phyloP scores from a whole-genome alignment of 2,797 vertebrate species.

The Lepus townsendii region DNA sequence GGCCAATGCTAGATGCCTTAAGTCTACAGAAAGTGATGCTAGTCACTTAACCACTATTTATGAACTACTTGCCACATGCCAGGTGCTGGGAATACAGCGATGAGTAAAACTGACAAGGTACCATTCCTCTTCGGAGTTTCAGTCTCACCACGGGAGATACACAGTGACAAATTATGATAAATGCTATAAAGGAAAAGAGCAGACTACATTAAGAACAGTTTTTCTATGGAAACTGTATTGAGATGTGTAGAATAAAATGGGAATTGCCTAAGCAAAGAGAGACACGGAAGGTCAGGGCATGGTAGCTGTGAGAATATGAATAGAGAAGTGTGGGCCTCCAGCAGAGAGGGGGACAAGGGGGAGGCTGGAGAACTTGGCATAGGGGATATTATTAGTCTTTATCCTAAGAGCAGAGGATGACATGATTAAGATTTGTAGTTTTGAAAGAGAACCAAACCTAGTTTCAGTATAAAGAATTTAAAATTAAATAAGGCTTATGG shows the following conservation, averaged over 20 bases:
- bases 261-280: background rate
- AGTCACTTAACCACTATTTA: background rate
- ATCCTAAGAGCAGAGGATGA: background rate
- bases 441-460: background rate
- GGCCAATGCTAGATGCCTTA: background rate
- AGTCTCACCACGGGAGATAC: background rate
- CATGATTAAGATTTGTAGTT: background rate
- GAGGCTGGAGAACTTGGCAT: background rate
- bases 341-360: background rate
- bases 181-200: background rate
- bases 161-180: slow-evolving; percentile 24
- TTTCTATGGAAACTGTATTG: background rate
- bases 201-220: background rate
- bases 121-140: background rate
- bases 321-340: background rate
- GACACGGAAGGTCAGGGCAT: background rate
- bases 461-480: background rate
- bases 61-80: background rate
- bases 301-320: background rate
- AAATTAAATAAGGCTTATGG: background rate
- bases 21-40: background rate
- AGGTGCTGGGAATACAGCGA: background rate
- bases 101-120: background rate
- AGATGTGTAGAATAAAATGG: background rate
- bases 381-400: background rate